Base-by-base conservation (phyloP, 2,888 invertebrate species). In the Mesorhabditis sp. region DNA sequence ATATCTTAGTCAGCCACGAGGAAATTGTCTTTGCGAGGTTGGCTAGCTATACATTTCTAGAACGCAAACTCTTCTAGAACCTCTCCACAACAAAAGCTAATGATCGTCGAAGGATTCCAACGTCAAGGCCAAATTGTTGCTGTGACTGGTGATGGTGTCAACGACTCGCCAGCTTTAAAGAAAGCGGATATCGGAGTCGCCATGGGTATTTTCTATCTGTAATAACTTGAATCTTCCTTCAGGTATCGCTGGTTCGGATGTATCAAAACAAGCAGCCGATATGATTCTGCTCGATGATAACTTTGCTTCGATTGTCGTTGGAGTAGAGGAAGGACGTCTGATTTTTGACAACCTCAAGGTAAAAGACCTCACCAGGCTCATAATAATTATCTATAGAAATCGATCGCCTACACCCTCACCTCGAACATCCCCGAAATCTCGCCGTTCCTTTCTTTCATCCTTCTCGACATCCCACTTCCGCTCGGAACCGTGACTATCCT, bases 221-320 rank as follows among this genome's bases (percentile, higher is more conserved):
- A 62, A 28, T 15, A 6, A 42, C 13, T 15, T 28, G 28, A 7
- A 28, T 6, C 28, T 28, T 28, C 28, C 28, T 42, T 68, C 28
- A 45, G 61, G 50, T 45, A 58, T 15, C 68, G 85, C 88, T 7
- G 89, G 89, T n/a, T 88, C 88, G 7, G 89, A 89, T 76, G 89
- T 89, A 4, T 91, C 87, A 71, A 92, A 93, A 87, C 95, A 97
- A 90, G 96, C 96, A 66, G 97, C 97, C 80, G 97, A 97, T 90
- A 97, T 97, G 97, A 96, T 97, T 86, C 90, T 97, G 82, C 90
- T 97, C 77, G 96, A 97, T 86, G 96, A 97, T 88, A 97, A 97
- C 89, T 97, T 96, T 88, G 95, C 74, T 62, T 96, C 96, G 66
- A 97, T 97, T 88, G 96, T 96, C 45, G 91, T 90, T 1, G 93